phyloP scores from a whole-genome alignment of 2,888 invertebrate species.

The Epistrophe grossulariae region DNA sequence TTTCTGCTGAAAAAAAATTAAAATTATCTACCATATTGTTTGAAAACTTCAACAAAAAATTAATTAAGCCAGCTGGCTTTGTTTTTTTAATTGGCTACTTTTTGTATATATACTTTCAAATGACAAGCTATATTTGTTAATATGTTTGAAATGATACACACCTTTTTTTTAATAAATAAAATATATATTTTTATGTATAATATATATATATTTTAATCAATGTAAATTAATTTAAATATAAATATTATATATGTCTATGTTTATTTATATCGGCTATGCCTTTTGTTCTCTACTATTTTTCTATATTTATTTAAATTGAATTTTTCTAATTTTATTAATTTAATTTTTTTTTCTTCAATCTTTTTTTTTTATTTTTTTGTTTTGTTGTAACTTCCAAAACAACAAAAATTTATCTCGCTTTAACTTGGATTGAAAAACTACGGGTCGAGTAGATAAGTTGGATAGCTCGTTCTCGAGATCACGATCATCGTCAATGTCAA shows the following conservation, averaged over 20 bases:
- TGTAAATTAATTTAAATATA: constrained; percentile 59
- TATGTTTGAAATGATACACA: constrained; percentile 74
- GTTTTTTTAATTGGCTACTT: constrained; percentile 64
- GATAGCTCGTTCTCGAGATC: constrained; percentile 98
- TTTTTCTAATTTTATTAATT: constrained; percentile 65
- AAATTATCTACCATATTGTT: constrained; percentile 50
- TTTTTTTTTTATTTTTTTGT: constrained; percentile 51
- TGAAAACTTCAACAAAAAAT: constrained; percentile 40
- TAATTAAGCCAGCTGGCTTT: constrained; percentile 53
- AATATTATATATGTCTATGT: constrained; percentile 55
- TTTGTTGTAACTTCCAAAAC: constrained; percentile 6
- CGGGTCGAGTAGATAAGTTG: constrained; percentile 93
- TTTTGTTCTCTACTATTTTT: constrained; percentile 60
- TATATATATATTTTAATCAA: constrained; percentile 27
- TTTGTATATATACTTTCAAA: constrained; percentile 70
- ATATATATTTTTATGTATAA: constrained; percentile 14
- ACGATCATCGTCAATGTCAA: constrained; percentile 98
- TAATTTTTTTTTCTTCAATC: constrained; percentile 70
- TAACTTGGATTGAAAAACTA: constrained; percentile 64
- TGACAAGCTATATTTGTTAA: constrained; percentile 68
- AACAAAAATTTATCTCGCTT: background rate
- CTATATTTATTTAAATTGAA: background rate
- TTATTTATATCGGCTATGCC: constrained; percentile 68
- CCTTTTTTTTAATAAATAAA: constrained; percentile 45
- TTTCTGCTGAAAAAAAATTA: constrained; percentile 61